Percentiles rank a stretch among this genome's conserved stretches.
Evolutionary conservation across 2,888 invertebrate species (phyloP).

Genomic region (Catocala nupta): DNA sequence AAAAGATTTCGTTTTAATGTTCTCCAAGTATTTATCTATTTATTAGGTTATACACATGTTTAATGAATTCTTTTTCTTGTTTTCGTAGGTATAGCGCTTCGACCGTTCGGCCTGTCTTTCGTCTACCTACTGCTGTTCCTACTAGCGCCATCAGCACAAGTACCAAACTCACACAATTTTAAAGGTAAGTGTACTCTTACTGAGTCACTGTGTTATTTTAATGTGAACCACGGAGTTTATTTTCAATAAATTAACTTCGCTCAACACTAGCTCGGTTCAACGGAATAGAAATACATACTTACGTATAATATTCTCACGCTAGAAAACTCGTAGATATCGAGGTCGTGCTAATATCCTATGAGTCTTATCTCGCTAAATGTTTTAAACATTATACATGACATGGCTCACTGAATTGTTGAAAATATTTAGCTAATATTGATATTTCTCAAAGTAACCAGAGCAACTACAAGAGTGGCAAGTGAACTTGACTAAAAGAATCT

Average conservation of each 20-base stretch:
- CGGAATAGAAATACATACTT: too few relatives aligned
- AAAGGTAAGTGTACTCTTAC: slow-evolving; percentile 75
- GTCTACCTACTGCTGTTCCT: slow-evolving; percentile 93
- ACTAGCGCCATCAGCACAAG: slow-evolving; percentile 91
- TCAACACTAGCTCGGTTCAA: background rate
- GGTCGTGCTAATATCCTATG: slow-evolving; percentile 18
- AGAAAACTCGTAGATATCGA: slow-evolving; percentile 8
- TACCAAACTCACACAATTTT: slow-evolving; percentile 90
- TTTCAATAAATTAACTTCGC: background rate
- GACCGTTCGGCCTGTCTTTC: slow-evolving; percentile 93
- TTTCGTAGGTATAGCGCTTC: slow-evolving; percentile 92
- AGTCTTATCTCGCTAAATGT: slow-evolving; percentile 22
- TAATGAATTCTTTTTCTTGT: slow-evolving; percentile 44
- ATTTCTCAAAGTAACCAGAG: too few relatives aligned
- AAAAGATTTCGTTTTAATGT: background rate
- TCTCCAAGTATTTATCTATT: background rate
- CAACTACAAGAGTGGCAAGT: too few relatives aligned
- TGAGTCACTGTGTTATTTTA: background rate
- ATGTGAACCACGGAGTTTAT: background rate
- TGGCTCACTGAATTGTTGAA: slow-evolving; percentile 6
- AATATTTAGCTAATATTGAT: background rate
- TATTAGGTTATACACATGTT: background rate
- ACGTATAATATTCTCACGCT: background rate
- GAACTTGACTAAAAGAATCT: too few relatives aligned
- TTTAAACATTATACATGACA: background rate